Evolutionary conservation across 2,797 vertebrate species (phyloP).

Genomic region (Micropoecilia bifurca): DNA sequence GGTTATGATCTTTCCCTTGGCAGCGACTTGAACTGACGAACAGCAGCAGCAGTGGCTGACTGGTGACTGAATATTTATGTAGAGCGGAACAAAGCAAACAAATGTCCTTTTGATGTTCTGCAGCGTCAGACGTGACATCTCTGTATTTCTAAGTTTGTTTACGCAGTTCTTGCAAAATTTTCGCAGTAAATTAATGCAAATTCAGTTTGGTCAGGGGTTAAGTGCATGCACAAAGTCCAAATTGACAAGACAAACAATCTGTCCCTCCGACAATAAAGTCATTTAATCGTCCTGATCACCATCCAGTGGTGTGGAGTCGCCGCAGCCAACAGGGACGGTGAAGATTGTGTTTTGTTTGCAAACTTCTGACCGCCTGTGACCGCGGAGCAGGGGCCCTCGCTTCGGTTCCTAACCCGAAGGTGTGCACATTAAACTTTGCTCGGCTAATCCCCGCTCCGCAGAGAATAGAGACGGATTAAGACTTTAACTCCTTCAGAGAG

Average conservation of each 20-base stretch:
- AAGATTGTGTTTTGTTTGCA: constrained; percentile 49
- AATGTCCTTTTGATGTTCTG: constrained; percentile 60
- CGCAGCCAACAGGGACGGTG: constrained; percentile 33
- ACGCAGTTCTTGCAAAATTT: constrained; percentile 50
- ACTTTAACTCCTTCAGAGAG: constrained; percentile 74
- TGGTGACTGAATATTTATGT: constrained; percentile 74
- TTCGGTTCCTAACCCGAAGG: constrained; percentile 67
- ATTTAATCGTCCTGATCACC: constrained; percentile 52
- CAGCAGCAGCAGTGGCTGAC: constrained; percentile 41
- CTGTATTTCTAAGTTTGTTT: constrained; percentile 58
- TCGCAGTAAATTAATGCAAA: constrained; percentile 58
- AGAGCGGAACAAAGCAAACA: constrained; percentile 53
- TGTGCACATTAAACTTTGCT: constrained; percentile 65
- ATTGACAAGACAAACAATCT: constrained; percentile 53
- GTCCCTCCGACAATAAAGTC: constrained; percentile 45
- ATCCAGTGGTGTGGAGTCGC: constrained; percentile 31
- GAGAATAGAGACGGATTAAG: constrained; percentile 81
- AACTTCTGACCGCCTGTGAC: constrained; percentile 41
- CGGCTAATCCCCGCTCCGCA: constrained; percentile 77
- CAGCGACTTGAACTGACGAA: constrained; percentile 47
- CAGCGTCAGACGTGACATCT: constrained; percentile 51
- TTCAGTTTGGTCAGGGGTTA: constrained; percentile 57
- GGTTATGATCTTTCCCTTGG: constrained; percentile 65
- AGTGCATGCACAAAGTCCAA: constrained; percentile 57
- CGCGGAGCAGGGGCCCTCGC: constrained; percentile 40